phyloP scores from a whole-genome alignment of 2,888 invertebrate species.

The Dorcus parallelipipedus region DNA sequence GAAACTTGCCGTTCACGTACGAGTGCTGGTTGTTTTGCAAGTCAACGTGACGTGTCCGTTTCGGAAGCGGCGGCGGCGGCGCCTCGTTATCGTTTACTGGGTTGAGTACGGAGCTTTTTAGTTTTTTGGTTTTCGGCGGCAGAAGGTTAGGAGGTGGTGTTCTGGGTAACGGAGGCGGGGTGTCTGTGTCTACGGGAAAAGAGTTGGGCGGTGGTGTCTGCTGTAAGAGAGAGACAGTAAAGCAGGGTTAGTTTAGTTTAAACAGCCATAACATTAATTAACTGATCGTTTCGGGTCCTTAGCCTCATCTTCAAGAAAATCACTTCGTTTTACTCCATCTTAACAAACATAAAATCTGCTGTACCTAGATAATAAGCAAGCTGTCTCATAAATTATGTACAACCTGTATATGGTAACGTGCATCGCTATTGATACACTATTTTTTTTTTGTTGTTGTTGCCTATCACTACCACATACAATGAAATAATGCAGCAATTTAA shows the following conservation, averaged over 20 bases:
- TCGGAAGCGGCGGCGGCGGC: constrained; percentile 53
- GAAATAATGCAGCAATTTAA: no score
- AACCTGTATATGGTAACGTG: no score
- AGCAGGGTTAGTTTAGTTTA: constrained; percentile 45
- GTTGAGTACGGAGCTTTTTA: constrained; percentile 13
- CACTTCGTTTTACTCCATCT: no score
- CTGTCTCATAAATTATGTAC: no score
- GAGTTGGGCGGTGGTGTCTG: constrained; percentile 36
- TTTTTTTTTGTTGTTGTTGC: no score
- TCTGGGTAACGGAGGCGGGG: constrained; percentile 32
- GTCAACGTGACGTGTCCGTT: constrained; percentile 37
- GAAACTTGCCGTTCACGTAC: constrained; percentile 34
- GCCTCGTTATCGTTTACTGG: constrained; percentile 18
- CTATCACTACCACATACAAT: no score
- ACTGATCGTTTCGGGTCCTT: no score
- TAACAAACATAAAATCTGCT: no score
- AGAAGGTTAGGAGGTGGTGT: constrained; percentile 31
- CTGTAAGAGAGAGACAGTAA: constrained; percentile 48
- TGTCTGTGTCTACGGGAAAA: constrained; percentile 30
- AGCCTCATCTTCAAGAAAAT: no score
- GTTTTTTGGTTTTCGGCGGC: constrained; percentile 28
- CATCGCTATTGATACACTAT: no score
- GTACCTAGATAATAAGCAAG: no score
- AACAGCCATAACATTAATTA: constrained; percentile 12
- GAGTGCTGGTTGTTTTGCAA: constrained; percentile 21